These are phyloP conservation scores for Anguilla obscura DNA, from an alignment of 2,797 vertebrate species.

Conservation along the genomic window DNA sequence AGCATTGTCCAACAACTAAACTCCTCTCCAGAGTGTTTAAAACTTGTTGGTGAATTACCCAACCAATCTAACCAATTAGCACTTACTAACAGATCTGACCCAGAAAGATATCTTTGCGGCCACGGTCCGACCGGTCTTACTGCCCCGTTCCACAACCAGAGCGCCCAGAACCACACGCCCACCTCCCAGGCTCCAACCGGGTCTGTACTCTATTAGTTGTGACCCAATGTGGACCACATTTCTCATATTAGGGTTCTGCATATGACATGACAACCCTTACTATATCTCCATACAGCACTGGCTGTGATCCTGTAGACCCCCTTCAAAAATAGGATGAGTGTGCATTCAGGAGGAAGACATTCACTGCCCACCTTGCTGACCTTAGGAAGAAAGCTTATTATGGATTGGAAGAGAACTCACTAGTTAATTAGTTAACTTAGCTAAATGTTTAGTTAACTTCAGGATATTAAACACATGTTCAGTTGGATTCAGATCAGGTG, in stretches of 20 bases:
- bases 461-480: too few species aligned
- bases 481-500: too few species aligned
- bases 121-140: conserved; percentile 53
- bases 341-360: not conserved
- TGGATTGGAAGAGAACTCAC: not conserved
- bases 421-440: too few species aligned
- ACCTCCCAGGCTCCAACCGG: conserved; percentile 62
- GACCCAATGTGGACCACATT: conserved; percentile 23
- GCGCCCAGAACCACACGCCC: conserved; percentile 58
- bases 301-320: not conserved
- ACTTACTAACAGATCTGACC: conserved; percentile 55
- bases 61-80: conserved; percentile 50
- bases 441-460: not conserved
- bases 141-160: conserved; percentile 52
- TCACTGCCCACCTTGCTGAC: not conserved
- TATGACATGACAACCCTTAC: not conserved
- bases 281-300: conserved; percentile 1
- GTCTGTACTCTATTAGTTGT: conserved; percentile 61
- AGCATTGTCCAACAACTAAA: not conserved
- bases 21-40: conserved; percentile 3
- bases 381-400: not conserved
- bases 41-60: not conserved
- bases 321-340: not conserved
- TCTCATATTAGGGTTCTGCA: conserved; percentile 27
- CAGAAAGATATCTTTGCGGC: conserved; percentile 48